Evolutionary conservation across 1,140 invertebrate species (phyloP).

Genomic region (Lepeophtheirus salmonis): DNA sequence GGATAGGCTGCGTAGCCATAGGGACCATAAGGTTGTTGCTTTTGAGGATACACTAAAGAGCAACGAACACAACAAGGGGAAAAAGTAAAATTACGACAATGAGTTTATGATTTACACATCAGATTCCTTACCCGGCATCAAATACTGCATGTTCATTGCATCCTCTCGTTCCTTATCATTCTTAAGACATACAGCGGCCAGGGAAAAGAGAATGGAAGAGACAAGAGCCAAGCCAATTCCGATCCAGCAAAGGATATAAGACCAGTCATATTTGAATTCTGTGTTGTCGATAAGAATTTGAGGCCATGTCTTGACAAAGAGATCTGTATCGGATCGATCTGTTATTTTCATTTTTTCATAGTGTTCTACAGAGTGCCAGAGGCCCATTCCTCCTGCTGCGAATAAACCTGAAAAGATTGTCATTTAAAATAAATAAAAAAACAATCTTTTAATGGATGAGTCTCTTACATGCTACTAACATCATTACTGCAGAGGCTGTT

Average conservation of each 20-base stretch:
- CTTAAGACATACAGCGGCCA: conserved; percentile 72
- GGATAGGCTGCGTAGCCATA: conserved; percentile 57
- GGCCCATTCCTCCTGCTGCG: conserved; percentile 72
- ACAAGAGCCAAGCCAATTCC: conserved; percentile 68
- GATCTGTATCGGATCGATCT: conserved; percentile 58
- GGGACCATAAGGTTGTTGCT: conserved; percentile 53
- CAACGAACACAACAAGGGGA: conserved; percentile 19
- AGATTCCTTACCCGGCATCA: conserved; percentile 67
- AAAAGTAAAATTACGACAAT: conserved; percentile 6
- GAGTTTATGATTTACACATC: not conserved
- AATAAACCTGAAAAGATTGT: conserved; percentile 51
- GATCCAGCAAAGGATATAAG: conserved; percentile 84
- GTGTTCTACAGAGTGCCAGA: conserved; percentile 87
- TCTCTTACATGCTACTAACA: conserved; percentile 64
- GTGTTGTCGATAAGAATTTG: conserved; percentile 69
- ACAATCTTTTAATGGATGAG: conserved; percentile 1
- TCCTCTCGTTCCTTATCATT: conserved; percentile 77
- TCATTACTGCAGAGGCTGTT: conserved; percentile 72
- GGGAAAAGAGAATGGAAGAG: conserved; percentile 72
- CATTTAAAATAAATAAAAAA: too few relatives aligned
- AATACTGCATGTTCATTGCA: conserved; percentile 87
- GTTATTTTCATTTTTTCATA: conserved; percentile 82
- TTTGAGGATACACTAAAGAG: conserved; percentile 68
- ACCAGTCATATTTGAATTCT: conserved; percentile 77
- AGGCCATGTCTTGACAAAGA: conserved; percentile 45